phyloP scores from a whole-genome alignment of 2,888 invertebrate genomes.

The Limnephilus lunatus region DNA sequence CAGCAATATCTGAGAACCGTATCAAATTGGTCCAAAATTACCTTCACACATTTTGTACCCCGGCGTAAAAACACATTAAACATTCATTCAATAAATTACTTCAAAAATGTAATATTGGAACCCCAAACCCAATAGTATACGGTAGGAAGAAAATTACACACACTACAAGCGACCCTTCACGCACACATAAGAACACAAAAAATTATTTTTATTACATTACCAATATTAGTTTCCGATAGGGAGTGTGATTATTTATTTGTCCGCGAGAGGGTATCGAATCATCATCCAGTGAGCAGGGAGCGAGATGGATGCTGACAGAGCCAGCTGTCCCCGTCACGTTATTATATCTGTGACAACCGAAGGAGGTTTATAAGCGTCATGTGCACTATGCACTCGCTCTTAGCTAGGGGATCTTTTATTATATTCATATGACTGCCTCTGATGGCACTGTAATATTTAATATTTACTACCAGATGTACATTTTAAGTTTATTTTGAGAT shows the following conservation, averaged over 20 bases:
- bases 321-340: neutral
- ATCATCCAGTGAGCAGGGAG: neutral
- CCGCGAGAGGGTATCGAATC: conserved; percentile 37
- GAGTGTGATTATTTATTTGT: conserved; percentile 29
- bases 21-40: neutral
- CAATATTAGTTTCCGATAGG: conserved; percentile 14
- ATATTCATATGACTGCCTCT: neutral
- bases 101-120: neutral
- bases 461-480: neutral
- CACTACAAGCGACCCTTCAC: neutral
- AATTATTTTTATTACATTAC: neutral
- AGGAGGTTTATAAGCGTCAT: neutral
- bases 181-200: neutral
- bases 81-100: neutral
- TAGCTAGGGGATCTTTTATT: neutral
- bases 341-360: conserved; percentile 27
- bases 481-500: neutral
- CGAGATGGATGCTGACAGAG: neutral
- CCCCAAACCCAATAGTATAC: neutral
- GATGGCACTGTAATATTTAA: neutral
- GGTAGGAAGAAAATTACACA: neutral
- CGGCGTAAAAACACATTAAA: neutral
- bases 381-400: neutral
- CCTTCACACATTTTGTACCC: neutral
- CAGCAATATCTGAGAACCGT: neutral